phyloP scores from a whole-genome alignment of 2,113 vertebrate genomes.

The Alligator mississippiensis region DNA sequence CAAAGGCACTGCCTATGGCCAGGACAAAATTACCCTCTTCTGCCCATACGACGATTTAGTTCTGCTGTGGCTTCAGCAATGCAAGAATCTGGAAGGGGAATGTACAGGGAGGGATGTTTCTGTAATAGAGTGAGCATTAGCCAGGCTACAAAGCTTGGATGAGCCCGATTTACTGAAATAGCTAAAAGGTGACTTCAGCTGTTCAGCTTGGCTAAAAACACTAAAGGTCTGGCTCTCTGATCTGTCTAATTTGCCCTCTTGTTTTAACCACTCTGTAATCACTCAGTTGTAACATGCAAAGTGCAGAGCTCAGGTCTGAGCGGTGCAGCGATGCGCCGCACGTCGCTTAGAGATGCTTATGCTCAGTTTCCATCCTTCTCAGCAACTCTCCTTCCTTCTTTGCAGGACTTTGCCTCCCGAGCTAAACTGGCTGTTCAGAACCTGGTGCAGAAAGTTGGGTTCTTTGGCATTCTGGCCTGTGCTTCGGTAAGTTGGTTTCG shows the following conservation, averaged over 20 bases:
- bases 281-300: background rate
- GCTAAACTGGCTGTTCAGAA: conserved; percentile 95
- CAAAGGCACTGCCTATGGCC: background rate
- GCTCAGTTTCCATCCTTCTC: fast-evolving
- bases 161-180: background rate
- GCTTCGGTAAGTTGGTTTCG: conserved; percentile 88
- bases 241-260: background rate
- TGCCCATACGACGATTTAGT: background rate
- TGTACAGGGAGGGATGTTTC: background rate
- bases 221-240: background rate
- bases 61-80: background rate
- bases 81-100: background rate
- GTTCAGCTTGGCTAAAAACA: background rate
- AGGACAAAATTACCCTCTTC: background rate
- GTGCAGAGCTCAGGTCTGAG: background rate
- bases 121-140: background rate
- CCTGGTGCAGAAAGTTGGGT: conserved; percentile 97
- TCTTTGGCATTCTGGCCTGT: conserved; percentile 94
- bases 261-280: background rate
- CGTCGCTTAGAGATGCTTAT: fast-evolving
- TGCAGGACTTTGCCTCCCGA: conserved; percentile 92
- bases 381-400: background rate
- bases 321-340: fast-evolving
- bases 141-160: background rate
- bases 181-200: background rate